Base-by-base conservation (phyloP, 2,113 vertebrate genomes). In the Lathamus discolor region DNA sequence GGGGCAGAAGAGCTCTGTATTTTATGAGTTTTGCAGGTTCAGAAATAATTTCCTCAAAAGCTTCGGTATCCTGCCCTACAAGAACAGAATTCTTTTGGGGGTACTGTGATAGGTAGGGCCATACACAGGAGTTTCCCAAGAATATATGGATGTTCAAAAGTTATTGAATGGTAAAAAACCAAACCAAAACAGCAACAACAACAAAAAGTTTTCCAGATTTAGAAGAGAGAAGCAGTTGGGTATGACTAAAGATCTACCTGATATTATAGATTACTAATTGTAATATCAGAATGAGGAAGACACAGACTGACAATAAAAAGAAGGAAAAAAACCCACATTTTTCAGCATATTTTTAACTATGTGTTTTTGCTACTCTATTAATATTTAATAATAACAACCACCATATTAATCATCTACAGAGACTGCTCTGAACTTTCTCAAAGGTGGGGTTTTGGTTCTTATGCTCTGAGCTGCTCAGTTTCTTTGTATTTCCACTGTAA, bases 301-400 rank as follows among this genome's bases (percentile, higher is more conserved):
- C 86, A 75, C 7, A 63, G 18, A 43, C 5, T 48, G 66, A 46
- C 8, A 86, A 37, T 13, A 18, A 52, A 67, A 70, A 69, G 2
- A 37, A 17, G 5, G 8, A 24, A 68, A 59, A 17, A 2, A 0
- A 0, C 2, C 7, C 7, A 13, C 6, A 27, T 86, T 83, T 51
- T 84, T 14, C 39, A 77, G 24, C 20, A 54, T 23, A 35, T 17
- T 37, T 86, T 85, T 35, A 20, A 43, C 27, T n/a, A 13, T 1
- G 3, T 18, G 51, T 37, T 90, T 55, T 85, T 67, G 9, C 23
- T 74, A 59, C 14, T 67, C 8, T 72, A 48, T 52, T 64, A 43
- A 37, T 55, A 70, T 62, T 74, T 57, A 83, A n/a, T 67, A 69
- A 67, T 54, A 37, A 90, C 37, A 79, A 64, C 33, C 13, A 44